Evolutionary conservation across 92 coral and sea anemone genomes (phyloP).

Genomic region (Bergia puertoricense): DNA sequence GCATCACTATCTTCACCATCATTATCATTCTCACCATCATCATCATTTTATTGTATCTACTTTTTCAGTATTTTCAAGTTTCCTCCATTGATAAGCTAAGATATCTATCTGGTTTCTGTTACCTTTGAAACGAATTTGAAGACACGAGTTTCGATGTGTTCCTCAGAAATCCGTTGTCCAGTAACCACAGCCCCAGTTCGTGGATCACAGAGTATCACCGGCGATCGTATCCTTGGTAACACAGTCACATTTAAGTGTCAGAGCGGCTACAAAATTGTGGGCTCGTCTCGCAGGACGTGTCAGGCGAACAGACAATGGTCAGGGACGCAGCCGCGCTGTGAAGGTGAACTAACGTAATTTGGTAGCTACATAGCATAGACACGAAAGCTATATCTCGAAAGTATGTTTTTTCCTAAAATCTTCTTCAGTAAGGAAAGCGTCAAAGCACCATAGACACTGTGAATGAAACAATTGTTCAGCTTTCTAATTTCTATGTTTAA

Average conservation of each 20-base stretch:
- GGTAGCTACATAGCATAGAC: neutral
- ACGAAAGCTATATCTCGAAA: neutral
- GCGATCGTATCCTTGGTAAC: conserved; percentile 89
- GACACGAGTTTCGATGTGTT: neutral
- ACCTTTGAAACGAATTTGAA: neutral
- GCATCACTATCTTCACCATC: too few species aligned
- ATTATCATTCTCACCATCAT: too few species aligned
- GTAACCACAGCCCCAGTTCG: conserved; percentile 58
- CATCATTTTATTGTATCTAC: too few species aligned
- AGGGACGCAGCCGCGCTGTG: conserved; percentile 89
- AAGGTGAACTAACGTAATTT: conserved; percentile 52
- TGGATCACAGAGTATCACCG: conserved; percentile 73
- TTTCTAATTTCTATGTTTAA: too few species aligned
- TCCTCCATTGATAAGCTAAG: too few species aligned
- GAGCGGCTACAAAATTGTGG: conserved; percentile 74
- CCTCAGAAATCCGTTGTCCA: conserved; percentile 80
- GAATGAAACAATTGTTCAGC: too few species aligned
- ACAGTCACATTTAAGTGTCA: conserved; percentile 67
- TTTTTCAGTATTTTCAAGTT: too few species aligned
- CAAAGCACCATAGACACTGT: too few species aligned
- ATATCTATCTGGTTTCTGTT: too few species aligned
- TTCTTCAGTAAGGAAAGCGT: too few species aligned
- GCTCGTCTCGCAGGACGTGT: conserved; percentile 76
- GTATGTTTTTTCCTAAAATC: too few species aligned
- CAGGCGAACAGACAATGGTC: conserved; percentile 91